Percentiles rank a stretch among this genome's conserved stretches.
Evolutionary conservation across 2,797 vertebrate genomes (phyloP).

Genomic region (Lycodopsis pacificus): DNA sequence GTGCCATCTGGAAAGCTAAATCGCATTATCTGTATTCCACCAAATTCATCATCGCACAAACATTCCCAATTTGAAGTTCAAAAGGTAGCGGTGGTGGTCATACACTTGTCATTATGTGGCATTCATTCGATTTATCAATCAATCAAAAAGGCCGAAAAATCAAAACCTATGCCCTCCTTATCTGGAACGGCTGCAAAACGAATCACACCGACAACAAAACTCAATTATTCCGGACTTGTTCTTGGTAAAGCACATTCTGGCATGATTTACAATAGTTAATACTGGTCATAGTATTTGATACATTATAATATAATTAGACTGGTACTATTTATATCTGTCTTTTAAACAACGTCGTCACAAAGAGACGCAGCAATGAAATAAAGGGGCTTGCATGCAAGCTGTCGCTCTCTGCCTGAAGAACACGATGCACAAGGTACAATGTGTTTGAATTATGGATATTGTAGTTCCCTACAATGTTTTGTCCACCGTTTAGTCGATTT

Average conservation of each 20-base stretch:
- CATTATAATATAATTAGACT: not conserved
- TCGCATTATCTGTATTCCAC: slow-evolving; percentile 49
- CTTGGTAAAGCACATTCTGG: not conserved
- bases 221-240: slow-evolving; percentile 18
- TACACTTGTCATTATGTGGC: slow-evolving; percentile 47
- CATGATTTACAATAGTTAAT: not conserved
- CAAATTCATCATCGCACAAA: slow-evolving; percentile 29
- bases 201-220: slow-evolving; percentile 19
- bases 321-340: not conserved
- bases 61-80: slow-evolving; percentile 37
- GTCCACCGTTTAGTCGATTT: not conserved
- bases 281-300: slow-evolving; percentile 6
- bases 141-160: slow-evolving; percentile 23
- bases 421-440: not conserved
- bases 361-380: not conserved
- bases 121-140: slow-evolving; percentile 61
- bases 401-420: not conserved
- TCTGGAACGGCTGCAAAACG: slow-evolving; percentile 18
- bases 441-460: not conserved
- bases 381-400: not conserved
- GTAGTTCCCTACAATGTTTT: not conserved
- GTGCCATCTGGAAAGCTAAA: slow-evolving; percentile 40
- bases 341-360: not conserved
- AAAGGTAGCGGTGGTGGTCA: slow-evolving; percentile 46
- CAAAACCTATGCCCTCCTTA: slow-evolving; percentile 1